These are phyloP conservation scores for Eustalomyia histrio DNA, from an alignment of 2,888 invertebrate genomes.

Conservation along the genomic window DNA sequence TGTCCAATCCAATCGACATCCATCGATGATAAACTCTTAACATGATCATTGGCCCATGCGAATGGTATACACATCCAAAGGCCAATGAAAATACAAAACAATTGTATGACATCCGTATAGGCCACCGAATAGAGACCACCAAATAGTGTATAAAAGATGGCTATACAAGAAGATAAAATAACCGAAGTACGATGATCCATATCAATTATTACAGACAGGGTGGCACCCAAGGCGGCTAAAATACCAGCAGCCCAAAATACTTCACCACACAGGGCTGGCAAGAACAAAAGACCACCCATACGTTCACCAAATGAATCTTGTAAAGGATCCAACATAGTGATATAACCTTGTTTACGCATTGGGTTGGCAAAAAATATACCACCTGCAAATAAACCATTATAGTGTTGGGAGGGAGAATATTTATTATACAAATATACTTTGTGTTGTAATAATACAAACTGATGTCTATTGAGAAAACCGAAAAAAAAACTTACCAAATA, in stretches of 20 bases:
- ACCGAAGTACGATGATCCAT: slow-evolving; percentile 96
- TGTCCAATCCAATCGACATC: slow-evolving; percentile 94
- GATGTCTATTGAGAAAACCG: neutral
- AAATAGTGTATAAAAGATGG: slow-evolving; percentile 98
- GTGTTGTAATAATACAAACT: neutral
- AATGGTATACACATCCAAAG: slow-evolving; percentile 99
- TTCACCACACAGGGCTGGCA: slow-evolving; percentile 98
- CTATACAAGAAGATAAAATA: slow-evolving; percentile 96
- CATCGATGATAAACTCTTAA: slow-evolving; percentile 89
- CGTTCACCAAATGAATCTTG: slow-evolving; percentile 97
- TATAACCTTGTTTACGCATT: slow-evolving; percentile 98
- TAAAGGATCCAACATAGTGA: slow-evolving; percentile 99
- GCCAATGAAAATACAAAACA: slow-evolving; percentile 98
- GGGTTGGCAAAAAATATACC: slow-evolving; percentile 99
- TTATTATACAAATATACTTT: neutral
- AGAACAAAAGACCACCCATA: slow-evolving; percentile 97
- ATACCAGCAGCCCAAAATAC: slow-evolving; percentile 99
- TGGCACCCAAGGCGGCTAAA: slow-evolving; percentile 96
- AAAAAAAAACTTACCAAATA: slow-evolving; percentile 86
- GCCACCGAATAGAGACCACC: slow-evolving; percentile 99
- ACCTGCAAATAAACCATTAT: slow-evolving; percentile 81
- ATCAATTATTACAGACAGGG: slow-evolving; percentile 97
- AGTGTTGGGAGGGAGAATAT: neutral
- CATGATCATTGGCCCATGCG: slow-evolving; percentile 93
- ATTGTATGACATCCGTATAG: slow-evolving; percentile 98